Percentiles rank a stretch among this genome's conserved stretches.
Evolutionary conservation across 2,888 invertebrate species (phyloP).

Genomic region (Zaprionus lineosus): DNA sequence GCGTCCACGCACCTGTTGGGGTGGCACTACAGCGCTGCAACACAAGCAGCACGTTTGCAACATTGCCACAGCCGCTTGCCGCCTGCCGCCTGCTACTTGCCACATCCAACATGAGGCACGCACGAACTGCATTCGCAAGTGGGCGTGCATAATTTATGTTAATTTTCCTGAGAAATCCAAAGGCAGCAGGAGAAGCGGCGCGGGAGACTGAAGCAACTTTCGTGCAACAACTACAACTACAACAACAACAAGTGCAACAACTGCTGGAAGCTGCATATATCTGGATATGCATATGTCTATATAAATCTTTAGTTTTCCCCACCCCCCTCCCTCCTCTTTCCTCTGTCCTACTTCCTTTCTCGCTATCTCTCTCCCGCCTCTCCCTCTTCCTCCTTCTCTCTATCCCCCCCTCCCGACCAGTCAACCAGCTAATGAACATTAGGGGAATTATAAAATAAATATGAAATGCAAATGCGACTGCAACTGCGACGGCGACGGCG

Average conservation of each 20-base stretch:
- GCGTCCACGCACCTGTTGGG: constrained; percentile 63
- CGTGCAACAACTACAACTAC: constrained; percentile 36
- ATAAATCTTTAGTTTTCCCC: no score
- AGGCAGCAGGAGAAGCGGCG: constrained; percentile 16
- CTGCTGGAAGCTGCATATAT: neutral
- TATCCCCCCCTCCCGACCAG: constrained; percentile 5
- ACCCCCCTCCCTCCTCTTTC: no score
- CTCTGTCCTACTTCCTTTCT: no score
- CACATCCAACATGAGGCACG: constrained; percentile 38
- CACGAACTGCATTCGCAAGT: constrained; percentile 75
- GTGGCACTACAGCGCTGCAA: constrained; percentile 2
- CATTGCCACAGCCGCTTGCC: constrained; percentile 4
- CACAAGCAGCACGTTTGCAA: constrained; percentile 46
- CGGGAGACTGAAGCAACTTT: constrained; percentile 40
- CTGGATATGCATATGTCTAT: constrained; percentile 1
- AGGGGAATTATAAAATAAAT: constrained; percentile 34
- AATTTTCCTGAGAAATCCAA: constrained; percentile 67
- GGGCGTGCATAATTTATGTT: constrained; percentile 79
- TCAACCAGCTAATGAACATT: constrained; percentile 55
- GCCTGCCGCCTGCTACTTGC: neutral
- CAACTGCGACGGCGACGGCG: no score
- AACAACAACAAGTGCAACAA: constrained; percentile 9
- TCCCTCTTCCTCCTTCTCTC: no score
- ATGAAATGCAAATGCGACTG: constrained; percentile 47
- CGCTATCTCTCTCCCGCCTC: no score